Conservation (phyloP, 2,113 vertebrate species). For the Elephantulus edwardii region DNA sequence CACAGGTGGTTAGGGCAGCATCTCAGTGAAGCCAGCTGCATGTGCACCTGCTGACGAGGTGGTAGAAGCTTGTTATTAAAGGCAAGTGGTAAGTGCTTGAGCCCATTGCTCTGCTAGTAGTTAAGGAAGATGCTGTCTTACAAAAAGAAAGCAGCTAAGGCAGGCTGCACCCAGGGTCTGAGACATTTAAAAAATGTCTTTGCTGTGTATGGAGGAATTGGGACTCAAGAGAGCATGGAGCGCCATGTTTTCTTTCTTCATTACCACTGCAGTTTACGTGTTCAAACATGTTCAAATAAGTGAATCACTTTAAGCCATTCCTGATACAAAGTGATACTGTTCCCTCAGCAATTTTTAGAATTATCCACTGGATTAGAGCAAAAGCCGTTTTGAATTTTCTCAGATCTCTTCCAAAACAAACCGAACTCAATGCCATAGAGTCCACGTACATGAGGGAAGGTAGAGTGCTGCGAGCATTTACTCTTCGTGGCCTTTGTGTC, state of each 20-base stretch:
- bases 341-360: neutral
- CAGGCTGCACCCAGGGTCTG: neutral
- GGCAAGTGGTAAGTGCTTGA: neutral
- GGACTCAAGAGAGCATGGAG: neutral
- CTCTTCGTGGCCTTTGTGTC: too few relatives aligned
- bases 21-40: neutral
- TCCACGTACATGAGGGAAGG: neutral
- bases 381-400: neutral
- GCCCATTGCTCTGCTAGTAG: neutral
- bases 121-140: neutral
- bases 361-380: neutral
- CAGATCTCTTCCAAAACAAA: neutral
- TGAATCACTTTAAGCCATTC: neutral
- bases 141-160: neutral
- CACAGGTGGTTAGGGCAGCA: neutral
- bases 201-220: neutral
- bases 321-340: neutral
- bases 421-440: too few relatives aligned
- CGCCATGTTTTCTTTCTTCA: neutral
- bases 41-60: neutral
- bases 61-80: neutral
- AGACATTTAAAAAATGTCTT: neutral
- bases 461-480: neutral
- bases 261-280: neutral
- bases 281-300: conserved; percentile 10